Conservation (phyloP, 92 coral and sea anemone genomes). For the Porites cylindrica region DNA sequence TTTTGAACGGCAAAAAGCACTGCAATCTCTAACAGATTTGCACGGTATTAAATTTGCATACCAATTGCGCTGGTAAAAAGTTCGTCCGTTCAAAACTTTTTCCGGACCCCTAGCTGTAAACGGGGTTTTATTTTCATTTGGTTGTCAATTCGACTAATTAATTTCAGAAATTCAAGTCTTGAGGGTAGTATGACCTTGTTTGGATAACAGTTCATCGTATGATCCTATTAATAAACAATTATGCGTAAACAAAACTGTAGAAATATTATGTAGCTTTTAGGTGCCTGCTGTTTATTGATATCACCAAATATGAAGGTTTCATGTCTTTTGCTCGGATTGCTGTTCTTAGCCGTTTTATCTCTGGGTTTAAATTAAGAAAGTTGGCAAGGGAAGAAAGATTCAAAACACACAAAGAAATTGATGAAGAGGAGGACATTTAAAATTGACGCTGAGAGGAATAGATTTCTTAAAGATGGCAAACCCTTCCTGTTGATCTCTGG, state of each 20-base stretch:
- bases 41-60: no score
- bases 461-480: slow-evolving; percentile 44
- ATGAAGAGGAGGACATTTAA: slow-evolving; percentile 6
- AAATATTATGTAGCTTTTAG: neutral
- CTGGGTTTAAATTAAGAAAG: neutral
- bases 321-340: neutral
- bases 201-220: no score
- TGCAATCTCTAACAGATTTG: no score
- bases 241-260: neutral
- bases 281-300: neutral
- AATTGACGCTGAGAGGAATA: slow-evolving; percentile 32
- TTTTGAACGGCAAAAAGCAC: no score
- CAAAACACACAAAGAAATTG: neutral
- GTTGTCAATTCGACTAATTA: no score
- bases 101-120: no score
- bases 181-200: neutral
- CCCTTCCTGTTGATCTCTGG: slow-evolving; percentile 37
- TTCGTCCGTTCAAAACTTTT: no score
- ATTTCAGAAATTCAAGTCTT: no score
- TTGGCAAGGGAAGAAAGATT: neutral
- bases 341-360: neutral
- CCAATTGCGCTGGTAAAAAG: no score
- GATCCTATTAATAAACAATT: slow-evolving; percentile 7
- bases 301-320: neutral
- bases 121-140: no score